phyloP scores from a whole-genome alignment of 2,888 invertebrate species.

The Orthonevra nobilis region DNA sequence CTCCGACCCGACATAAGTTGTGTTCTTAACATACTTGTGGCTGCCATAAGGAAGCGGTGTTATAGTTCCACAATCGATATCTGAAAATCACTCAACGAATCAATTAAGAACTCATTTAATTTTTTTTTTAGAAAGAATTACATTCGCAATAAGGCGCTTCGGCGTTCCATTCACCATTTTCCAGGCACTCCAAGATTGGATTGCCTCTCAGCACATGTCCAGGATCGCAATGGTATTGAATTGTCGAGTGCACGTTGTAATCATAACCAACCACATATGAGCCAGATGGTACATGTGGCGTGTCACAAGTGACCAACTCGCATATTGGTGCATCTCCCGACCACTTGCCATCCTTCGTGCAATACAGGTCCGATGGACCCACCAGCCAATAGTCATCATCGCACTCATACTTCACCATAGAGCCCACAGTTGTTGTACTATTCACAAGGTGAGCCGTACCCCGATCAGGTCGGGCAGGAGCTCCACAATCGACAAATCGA shows the following conservation, averaged over 20 bases:
- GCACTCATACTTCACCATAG: constrained; percentile 89
- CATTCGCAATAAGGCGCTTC: constrained; percentile 91
- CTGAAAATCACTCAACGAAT: constrained; percentile 80
- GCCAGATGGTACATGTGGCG: constrained; percentile 91
- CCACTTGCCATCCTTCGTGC: constrained; percentile 93
- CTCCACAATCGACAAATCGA: constrained; percentile 92
- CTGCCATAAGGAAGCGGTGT: constrained; percentile 89
- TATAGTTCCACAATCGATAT: constrained; percentile 93
- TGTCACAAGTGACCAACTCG: constrained; percentile 91
- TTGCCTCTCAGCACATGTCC: constrained; percentile 91
- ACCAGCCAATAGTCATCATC: constrained; percentile 91
- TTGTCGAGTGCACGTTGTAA: constrained; percentile 92
- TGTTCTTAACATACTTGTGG: constrained; percentile 87
- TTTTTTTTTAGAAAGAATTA: constrained; percentile 79
- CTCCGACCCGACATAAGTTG: constrained; percentile 90
- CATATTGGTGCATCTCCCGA: constrained; percentile 92
- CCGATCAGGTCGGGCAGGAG: constrained; percentile 89
- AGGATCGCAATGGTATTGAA: constrained; percentile 92
- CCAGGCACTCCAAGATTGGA: constrained; percentile 85
- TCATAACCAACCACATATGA: constrained; percentile 94
- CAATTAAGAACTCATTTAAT: not conserved
- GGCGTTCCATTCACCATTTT: constrained; percentile 91
- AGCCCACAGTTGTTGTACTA: constrained; percentile 90
- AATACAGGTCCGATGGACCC: constrained; percentile 85
- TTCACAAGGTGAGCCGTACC: constrained; percentile 87